Percentiles rank a stretch among this genome's conserved stretches.
These are phyloP conservation scores for Agrilus planipennis DNA, from an alignment of 1,140 invertebrate genomes.

Conservation along the genomic window DNA sequence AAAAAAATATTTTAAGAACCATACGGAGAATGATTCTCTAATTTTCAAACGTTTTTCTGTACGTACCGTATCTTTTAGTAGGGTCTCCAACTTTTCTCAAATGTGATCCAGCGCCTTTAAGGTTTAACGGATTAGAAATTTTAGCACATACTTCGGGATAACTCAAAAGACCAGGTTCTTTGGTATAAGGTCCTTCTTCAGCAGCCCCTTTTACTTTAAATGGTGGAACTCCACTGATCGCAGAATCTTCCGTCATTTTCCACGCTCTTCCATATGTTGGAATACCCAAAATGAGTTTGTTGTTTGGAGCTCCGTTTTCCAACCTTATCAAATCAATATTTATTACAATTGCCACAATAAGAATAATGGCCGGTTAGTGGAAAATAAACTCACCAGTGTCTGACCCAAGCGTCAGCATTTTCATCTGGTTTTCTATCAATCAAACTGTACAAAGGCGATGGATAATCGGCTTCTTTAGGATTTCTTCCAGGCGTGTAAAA, in stretches of 20 bases:
- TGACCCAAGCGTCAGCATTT: constrained; percentile 52
- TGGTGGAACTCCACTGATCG: constrained; percentile 64
- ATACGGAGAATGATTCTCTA: too few species aligned
- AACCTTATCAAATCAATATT: constrained; percentile 35
- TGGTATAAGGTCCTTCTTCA: constrained; percentile 55
- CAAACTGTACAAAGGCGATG: constrained; percentile 56
- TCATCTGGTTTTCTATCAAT: constrained; percentile 53
- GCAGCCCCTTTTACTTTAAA: constrained; percentile 47
- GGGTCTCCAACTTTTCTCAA: constrained; percentile 61
- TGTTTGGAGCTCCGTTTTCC: constrained; percentile 48
- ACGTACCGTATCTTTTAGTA: constrained; percentile 61
- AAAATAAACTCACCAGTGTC: constrained; percentile 41
- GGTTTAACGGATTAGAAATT: constrained; percentile 50
- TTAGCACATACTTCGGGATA: constrained; percentile 72
- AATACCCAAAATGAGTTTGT: constrained; percentile 73
- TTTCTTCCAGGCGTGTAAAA: constrained; percentile 61
- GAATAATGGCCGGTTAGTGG: background rate
- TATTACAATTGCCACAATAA: background rate
- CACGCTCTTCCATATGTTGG: constrained; percentile 73
- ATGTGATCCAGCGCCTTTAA: constrained; percentile 42
- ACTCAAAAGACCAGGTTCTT: constrained; percentile 59
- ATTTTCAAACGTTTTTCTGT: too few species aligned
- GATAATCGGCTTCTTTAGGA: constrained; percentile 62
- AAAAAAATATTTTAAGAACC: too few species aligned
- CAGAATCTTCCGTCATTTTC: constrained; percentile 60